Conservation (phyloP, 2,797 vertebrate species). For the Tragopan temminckii region DNA sequence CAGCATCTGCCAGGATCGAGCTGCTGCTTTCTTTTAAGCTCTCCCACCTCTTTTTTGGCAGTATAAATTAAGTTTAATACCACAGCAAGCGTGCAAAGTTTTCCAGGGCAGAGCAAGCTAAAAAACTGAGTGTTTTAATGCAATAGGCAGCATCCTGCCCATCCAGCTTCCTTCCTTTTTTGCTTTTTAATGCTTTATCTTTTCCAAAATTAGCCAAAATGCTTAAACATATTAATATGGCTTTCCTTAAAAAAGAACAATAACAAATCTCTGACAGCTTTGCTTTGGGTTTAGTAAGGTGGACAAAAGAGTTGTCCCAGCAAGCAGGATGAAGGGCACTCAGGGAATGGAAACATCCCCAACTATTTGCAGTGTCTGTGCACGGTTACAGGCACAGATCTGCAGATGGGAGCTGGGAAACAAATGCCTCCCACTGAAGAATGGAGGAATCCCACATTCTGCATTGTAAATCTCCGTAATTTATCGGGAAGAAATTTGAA, state of each 20-base stretch:
- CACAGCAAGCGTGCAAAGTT: not conserved
- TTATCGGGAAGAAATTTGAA: slow-evolving; percentile 29
- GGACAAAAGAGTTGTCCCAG: not conserved
- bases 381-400: not conserved
- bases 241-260: not conserved
- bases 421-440: not conserved
- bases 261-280: slow-evolving; percentile 10
- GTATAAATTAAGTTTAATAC: slow-evolving; percentile 20
- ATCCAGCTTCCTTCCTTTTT: not conserved
- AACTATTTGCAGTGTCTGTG: rapidly evolving
- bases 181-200: not conserved
- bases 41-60: not conserved
- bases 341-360: not conserved
- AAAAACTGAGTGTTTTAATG: not conserved
- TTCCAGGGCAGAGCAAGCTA: not conserved
- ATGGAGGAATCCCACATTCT: not conserved
- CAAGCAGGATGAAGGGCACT: not conserved
- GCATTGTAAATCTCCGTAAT: not conserved
- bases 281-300: not conserved
- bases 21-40: not conserved
- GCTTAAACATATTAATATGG: not conserved
- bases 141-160: not conserved
- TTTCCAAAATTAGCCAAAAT: slow-evolving; percentile 8
- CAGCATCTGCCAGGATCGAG: slow-evolving; percentile 50
- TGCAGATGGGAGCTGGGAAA: not conserved